phyloP scores from a whole-genome alignment of 2,797 vertebrate genomes.

The Tapera naevia region DNA sequence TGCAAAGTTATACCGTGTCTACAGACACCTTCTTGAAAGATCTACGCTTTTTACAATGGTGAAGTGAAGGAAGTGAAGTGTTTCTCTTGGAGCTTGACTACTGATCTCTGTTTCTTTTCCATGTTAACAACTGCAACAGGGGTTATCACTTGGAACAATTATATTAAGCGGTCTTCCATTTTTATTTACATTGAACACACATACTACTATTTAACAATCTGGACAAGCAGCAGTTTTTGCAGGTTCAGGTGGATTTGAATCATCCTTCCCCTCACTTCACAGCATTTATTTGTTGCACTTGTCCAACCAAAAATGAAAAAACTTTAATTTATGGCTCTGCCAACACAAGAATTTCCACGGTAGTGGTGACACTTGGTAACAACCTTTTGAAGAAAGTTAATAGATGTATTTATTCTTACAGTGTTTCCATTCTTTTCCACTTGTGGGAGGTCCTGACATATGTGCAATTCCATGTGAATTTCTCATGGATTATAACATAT shows the following conservation, averaged over 20 bases:
- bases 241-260: neutral
- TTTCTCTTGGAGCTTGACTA: neutral
- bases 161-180: neutral
- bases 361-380: neutral
- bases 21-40: neutral
- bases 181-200: neutral
- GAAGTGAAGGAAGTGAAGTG: neutral
- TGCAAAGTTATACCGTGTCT: neutral
- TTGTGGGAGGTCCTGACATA: neutral
- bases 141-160: neutral
- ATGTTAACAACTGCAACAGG: neutral
- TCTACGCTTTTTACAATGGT: neutral
- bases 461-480: neutral
- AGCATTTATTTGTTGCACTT: neutral
- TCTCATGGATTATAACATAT: neutral
- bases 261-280: neutral
- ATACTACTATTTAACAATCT: neutral
- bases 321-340: neutral
- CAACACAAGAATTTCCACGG: neutral
- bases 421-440: neutral
- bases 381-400: neutral
- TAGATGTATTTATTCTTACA: neutral
- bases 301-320: neutral
- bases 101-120: neutral
- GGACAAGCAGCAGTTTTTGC: neutral